Evolutionary conservation across 1,140 invertebrate species (phyloP), one percentile per base, ranked within the genome.

Genomic region (Ostrea denselamellosa): DNA sequence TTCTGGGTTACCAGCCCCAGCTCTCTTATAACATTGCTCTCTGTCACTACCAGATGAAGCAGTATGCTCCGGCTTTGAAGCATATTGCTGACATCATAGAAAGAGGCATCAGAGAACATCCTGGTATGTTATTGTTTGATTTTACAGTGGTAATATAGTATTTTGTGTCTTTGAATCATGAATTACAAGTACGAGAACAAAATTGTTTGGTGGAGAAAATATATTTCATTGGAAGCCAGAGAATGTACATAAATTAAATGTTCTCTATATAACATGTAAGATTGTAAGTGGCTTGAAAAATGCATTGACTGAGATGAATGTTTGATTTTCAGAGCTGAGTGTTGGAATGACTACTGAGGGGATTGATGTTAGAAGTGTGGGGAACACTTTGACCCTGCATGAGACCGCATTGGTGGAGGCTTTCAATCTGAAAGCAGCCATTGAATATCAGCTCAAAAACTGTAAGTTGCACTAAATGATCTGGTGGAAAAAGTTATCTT

Each of bases 301-400:
- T 5, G 5, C 34, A 44, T 2, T 44, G 34, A 44, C 34, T 44
- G 1, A 5, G 34, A 44, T 44, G 2, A 44, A 44, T 44, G 34
- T 44, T 5, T 62, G 17, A 2, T 62, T 85, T 92, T 89, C 90
- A 95, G 99, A 99, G 95, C 95, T 99, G 90, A 98, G 98, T 90
- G 98, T 99, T 56, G 99, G 99, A 0, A 98, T 99, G 96, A 98
- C 98, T 92, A 98, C 98, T n/a, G 99, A 99, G 95, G 98, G 98
- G 10, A 98, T 98, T 89, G 98, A 99, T 96, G 97, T 99, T 0
- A 96, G 98, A 91, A 99, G 98, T 95, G 99, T 99, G 77, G 99
- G 99, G 19, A 99, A 99, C 95, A 99, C 98, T 2, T 95, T 99
- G 58, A 98, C 98, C 0, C 96, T 99, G 81, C 98, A 99, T 93